Evolutionary conservation across 2,113 vertebrate species (phyloP).

Genomic region (Tenebrosternarchus preto): DNA sequence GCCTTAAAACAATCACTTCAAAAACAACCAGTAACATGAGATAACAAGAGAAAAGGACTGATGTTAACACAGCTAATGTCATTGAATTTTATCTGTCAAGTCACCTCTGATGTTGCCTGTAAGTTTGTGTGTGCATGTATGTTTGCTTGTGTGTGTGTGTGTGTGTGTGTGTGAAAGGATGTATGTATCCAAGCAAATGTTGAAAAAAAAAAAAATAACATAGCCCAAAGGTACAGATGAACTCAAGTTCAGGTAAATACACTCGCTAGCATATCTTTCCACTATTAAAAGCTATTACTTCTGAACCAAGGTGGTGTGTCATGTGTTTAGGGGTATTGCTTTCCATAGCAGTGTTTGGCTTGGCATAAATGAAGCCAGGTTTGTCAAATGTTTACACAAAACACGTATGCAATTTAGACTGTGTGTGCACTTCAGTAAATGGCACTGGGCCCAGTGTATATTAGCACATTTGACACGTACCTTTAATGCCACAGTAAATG

Average conservation of each 20-base stretch:
- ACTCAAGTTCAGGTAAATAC: conserved; percentile 3
- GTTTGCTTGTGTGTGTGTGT: not conserved
- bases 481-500: not conserved
- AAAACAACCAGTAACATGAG: no score
- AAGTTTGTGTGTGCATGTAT: no score
- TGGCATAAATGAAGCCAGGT: conserved; percentile 6
- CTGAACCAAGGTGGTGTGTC: not conserved
- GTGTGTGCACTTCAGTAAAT: conserved; percentile 21
- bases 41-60: not conserved
- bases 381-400: conserved; percentile 30
- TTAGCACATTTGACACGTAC: not conserved
- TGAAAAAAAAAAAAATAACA: not conserved
- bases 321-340: conserved; percentile 6
- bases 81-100: not conserved
- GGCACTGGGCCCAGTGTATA: not conserved
- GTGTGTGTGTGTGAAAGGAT: no score
- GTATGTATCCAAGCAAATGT: not conserved
- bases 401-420: conserved; percentile 16
- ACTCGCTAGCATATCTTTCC: conserved; percentile 16
- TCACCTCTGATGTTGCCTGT: not conserved
- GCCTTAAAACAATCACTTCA: not conserved
- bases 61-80: not conserved
- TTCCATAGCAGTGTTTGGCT: conserved; percentile 23
- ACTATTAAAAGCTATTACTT: conserved; percentile 37
- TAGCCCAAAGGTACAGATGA: not conserved